These are phyloP conservation scores for Diachasmimorpha longicaudata DNA, from an alignment of 1,140 invertebrate species.

Conservation along the genomic window DNA sequence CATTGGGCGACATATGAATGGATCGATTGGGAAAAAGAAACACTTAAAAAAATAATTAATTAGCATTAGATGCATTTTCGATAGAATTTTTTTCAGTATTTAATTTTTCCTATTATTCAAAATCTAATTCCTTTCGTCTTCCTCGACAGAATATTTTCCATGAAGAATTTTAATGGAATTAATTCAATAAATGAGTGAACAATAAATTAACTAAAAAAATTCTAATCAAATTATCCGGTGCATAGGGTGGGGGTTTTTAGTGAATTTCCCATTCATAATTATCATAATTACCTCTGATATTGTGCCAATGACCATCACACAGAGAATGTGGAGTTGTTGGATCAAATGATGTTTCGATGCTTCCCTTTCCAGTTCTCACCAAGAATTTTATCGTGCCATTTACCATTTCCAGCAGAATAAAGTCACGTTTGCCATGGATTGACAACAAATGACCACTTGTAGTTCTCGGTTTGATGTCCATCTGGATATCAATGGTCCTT, in stretches of 20 bases:
- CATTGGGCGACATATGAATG: too few relatives aligned
- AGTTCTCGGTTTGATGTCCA: constrained; percentile 89
- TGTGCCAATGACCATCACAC: constrained; percentile 96
- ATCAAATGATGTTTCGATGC: constrained; percentile 76
- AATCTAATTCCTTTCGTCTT: too few relatives aligned
- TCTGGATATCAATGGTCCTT: constrained; percentile 75
- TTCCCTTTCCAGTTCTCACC: constrained; percentile 85
- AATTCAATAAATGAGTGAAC: neutral
- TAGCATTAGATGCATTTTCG: too few relatives aligned
- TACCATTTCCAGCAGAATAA: constrained; percentile 84
- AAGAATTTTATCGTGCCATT: constrained; percentile 83
- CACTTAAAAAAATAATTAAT: too few relatives aligned
- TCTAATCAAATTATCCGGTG: too few relatives aligned
- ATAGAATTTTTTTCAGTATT: too few relatives aligned
- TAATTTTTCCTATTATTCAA: too few relatives aligned
- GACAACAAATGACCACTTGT: constrained; percentile 81
- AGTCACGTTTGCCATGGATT: constrained; percentile 82
- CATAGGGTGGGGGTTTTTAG: too few relatives aligned
- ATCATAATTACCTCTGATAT: constrained; percentile 73
- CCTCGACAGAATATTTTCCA: too few relatives aligned
- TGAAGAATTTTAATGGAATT: neutral
- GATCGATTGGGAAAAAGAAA: too few relatives aligned
- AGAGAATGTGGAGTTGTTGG: constrained; percentile 74
- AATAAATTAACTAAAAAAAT: too few relatives aligned
- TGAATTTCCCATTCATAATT: too few relatives aligned